Evolutionary conservation across 2,113 vertebrate genomes (phyloP), one percentile per base, ranked within the genome.

Genomic region (Malurus cyaneus): DNA sequence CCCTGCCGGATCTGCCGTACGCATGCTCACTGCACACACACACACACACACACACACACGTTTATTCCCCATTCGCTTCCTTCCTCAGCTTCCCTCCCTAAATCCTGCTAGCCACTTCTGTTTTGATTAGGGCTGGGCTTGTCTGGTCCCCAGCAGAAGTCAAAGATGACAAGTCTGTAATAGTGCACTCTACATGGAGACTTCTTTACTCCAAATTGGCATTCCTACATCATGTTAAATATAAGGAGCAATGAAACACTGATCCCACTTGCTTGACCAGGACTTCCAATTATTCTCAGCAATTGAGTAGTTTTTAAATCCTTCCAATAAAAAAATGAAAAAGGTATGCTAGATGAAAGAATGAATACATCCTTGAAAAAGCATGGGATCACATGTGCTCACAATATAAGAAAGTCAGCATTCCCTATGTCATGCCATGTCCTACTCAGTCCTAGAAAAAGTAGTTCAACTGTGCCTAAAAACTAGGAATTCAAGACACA

Each of bases 71-170:
- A 11, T 66, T 79, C 2, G 11, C 84, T 96, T 97, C 91, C 94
- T 96, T 95, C 91, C 95, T 96, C 83, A 69, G 94, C 92, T 95
- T 92, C 89, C 92, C 96, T 94, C 86, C 91, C 92, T 6, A 93
- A 94, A 90, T 91, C 86, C 95, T 88, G 86, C 81, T 42, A n/a
- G 70, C 52, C 54, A 85, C 79, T 96, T 92, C 60, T 96, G 80
- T 94, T 95, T 87, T 93, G 60, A 89, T 92, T 88, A 89, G 78
- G 47, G 50, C 36, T 23, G 60, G 66, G 50, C 77, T 94, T 85
- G 67, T 84, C 54, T 41, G 67, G 69, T 81, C 62, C 56, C 62
- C 42, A 66, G 50, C 36, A 95, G 41, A 92, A 95, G 66, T 32
- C 70, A 36, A 56, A 78, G 76, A 69, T 3, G 8, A 26, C 42